Evolutionary conservation across 2,113 vertebrate species (phyloP), one percentile per base, ranked within the genome.

Genomic region (Ophiodon elongatus): DNA sequence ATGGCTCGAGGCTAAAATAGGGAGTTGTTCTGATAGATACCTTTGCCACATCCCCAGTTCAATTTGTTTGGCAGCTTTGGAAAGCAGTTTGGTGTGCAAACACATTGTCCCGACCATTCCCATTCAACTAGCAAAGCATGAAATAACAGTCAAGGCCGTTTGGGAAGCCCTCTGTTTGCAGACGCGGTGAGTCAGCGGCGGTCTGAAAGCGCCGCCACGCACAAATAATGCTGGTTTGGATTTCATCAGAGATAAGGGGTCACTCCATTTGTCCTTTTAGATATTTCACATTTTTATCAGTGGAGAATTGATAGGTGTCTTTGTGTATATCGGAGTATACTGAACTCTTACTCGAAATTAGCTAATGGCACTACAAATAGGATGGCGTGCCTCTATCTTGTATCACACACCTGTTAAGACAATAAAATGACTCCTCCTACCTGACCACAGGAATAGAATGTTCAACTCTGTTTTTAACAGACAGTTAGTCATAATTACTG

Each of bases 41-140:
- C 91, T 93, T 92, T 88, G 83, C 83, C 84, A 65, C 83, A 83
- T 92, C 90, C 83, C 73, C 85, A 71, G 67, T 88, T 91, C 89
- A 84, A 84, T 93, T 92, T 90, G 91, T 92, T 93, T 88, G 83
- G 76, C 84, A 79, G 90, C 87, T 89, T 75, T 66, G 69, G 85
- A 88, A 82, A 91, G 75, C 11, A 65, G 74, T 72, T 72, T 62
- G 68, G 75, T 68, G 73, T 68, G 81, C 82, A 88, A 92, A 90
- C 90, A 85, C 82, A 86, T 77, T 54, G 63, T 77, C 76, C 76
- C 83, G 79, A 57, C 86, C 86, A 65, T 68, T 76, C 41, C 75
- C 52, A 71, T 89, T 63, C 83, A 87, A 80, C 86, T 82, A 72
- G 64, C 88, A 74, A 25, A 82, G 88, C 76, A 85, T 64, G 85